Evolutionary conservation across 2,888 invertebrate species (phyloP), one percentile per base, ranked within the genome.

Genomic region (Caenorhabditis auriculariae): DNA sequence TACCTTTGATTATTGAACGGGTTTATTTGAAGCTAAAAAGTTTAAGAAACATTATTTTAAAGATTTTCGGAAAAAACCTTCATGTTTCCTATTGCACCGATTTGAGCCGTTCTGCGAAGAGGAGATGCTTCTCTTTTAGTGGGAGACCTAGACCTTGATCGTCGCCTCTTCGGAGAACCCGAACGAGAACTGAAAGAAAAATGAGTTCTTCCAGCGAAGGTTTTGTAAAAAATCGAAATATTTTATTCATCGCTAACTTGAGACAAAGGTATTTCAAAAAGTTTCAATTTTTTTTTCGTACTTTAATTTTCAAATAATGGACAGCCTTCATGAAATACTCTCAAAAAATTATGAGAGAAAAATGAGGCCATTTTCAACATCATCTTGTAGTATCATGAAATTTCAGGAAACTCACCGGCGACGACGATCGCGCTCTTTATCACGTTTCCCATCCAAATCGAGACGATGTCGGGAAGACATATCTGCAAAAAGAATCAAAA

Each of bases 1-100:
- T 89, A 94, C 0, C 93, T 90, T 56, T 89, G 85, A 24, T 89
- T 88, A 71, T 88, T 91, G 76, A 89, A 90, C 0, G 89, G 88
- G 82, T 94, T 94, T 6, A 65, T 56, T 52, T 59, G 50, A 19
- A 48, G 28, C 60, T 65, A 39, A 26, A 51, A 27, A 27, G 24
- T 5, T 23, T 12, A 39, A 17, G 23, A 43, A 24, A 7, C 17
- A 17, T 29, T 2, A 7, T 29, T 49, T 4, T 29, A 19, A 17
- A 24, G 24, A 23, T 2, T 2, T 7, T 21, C 19, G 3, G 29
- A 12, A 4, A 29, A n/a, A 12, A 60, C 56, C 28, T 55, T 53
- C 54, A 63, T 59, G 42, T 59, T 63, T 44, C 58, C 63, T 15
- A 63, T 42, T 32, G 63, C 52, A 4, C 52, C 58, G 27, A 53